These are phyloP conservation scores for Ornithoptera priamus DNA, from an alignment of 2,888 invertebrate genomes.

Conservation along the genomic window DNA sequence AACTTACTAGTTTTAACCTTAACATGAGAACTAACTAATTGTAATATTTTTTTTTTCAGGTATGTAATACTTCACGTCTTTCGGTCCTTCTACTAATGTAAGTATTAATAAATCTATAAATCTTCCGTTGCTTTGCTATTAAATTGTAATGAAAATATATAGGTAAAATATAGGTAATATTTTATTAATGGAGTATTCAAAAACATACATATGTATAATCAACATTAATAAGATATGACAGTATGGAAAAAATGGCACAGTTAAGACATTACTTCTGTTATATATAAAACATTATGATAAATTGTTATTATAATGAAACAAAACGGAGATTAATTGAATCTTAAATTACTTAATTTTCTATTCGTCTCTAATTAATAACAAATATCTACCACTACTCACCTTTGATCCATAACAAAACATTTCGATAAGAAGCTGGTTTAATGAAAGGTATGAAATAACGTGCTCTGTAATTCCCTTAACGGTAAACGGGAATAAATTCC, in stretches of 20 bases:
- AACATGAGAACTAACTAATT: not conserved
- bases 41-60: conserved; percentile 12
- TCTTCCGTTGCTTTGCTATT: no score
- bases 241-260: not conserved
- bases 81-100: not conserved
- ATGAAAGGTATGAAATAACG: conserved; percentile 28
- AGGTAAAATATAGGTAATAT: no score
- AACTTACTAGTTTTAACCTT: not conserved
- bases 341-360: not conserved
- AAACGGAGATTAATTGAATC: no score
- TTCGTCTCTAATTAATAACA: not conserved
- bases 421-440: conserved; percentile 12
- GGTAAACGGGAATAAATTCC: conserved; percentile 27
- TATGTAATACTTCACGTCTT: not conserved
- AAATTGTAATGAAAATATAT: no score
- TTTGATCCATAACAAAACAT: conserved; percentile 10
- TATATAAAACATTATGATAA: no score
- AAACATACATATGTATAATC: not conserved
- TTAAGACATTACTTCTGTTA: no score
- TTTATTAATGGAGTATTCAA: no score
- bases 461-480: conserved; percentile 21
- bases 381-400: not conserved
- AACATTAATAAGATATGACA: not conserved
- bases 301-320: no score
- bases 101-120: not conserved